A percentile compares a stretch with the other conserved stretches of the same genome.
phyloP scores from a whole-genome alignment of 2,888 invertebrate genomes.

The Meandrusa payeni region DNA sequence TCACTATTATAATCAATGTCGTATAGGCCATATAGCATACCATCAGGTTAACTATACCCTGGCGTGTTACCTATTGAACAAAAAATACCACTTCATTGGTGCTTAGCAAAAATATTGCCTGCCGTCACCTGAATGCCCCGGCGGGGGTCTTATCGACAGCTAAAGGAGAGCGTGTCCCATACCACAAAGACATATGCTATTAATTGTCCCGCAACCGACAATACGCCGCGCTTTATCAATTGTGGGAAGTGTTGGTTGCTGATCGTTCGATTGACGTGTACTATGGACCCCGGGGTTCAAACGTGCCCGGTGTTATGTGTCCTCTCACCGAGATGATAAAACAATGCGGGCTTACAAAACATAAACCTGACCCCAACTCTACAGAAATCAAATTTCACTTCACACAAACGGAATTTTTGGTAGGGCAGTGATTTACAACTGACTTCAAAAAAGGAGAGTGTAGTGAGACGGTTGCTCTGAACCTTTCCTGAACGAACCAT shows the following conservation, averaged over 20 bases:
- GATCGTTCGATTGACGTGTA: slow-evolving; percentile 14
- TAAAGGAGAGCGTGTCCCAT: background rate
- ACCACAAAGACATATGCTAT: slow-evolving; percentile 17
- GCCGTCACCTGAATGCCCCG: slow-evolving; percentile 3
- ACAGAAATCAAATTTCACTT: too few relatives aligned
- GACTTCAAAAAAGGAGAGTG: too few relatives aligned
- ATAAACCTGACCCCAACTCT: background rate
- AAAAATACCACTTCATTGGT: too few relatives aligned
- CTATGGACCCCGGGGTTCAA: background rate
- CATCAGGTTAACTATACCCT: too few relatives aligned
- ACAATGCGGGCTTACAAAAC: slow-evolving; percentile 3
- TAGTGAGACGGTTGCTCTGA: too few relatives aligned
- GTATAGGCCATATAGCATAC: too few relatives aligned
- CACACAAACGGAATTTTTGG: too few relatives aligned
- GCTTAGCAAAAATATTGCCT: too few relatives aligned
- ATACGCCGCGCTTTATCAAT: slow-evolving; percentile 5
- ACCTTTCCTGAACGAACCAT: too few relatives aligned
- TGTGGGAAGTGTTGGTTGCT: slow-evolving; percentile 19
- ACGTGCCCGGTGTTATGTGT: background rate
- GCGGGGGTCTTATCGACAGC: background rate
- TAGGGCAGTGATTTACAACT: too few relatives aligned
- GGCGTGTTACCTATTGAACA: too few relatives aligned
- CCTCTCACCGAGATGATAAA: slow-evolving; percentile 1
- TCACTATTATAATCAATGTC: too few relatives aligned
- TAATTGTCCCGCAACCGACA: slow-evolving; percentile 6